These are phyloP conservation scores for Thalassarche chlororhynchos DNA, from an alignment of 2,113 vertebrate species.

Conservation along the genomic window DNA sequence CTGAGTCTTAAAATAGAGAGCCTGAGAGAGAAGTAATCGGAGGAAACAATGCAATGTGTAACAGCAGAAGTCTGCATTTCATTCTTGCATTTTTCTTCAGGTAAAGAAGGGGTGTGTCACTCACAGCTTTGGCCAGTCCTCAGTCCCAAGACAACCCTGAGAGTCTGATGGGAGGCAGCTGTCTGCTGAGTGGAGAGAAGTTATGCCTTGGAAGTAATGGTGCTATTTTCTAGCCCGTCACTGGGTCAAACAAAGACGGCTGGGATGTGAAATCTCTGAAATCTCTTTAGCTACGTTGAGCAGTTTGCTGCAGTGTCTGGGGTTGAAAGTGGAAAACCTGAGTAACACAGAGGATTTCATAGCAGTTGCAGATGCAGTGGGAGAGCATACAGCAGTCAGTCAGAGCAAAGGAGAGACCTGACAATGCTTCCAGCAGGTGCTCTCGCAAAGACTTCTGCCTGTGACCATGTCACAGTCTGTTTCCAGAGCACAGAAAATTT, in stretches of 20 bases:
- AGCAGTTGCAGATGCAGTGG: neutral
- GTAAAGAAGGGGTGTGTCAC: neutral
- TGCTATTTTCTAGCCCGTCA: neutral
- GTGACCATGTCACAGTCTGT: accelerated
- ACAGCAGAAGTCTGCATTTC: neutral
- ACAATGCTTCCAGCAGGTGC: neutral
- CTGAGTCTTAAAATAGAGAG: neutral
- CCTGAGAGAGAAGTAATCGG: neutral
- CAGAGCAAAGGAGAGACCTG: neutral
- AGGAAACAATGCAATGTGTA: neutral
- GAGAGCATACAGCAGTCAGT: neutral
- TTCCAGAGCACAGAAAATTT: neutral
- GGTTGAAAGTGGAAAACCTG: neutral
- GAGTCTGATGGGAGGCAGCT: neutral
- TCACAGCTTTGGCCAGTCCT: neutral
- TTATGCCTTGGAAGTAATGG: neutral
- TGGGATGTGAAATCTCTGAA: neutral
- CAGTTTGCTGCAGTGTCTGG: neutral
- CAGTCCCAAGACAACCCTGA: neutral
- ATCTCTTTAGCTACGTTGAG: neutral
- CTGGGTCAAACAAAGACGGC: neutral
- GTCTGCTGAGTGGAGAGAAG: neutral
- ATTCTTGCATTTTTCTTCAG: neutral
- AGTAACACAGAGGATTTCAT: neutral
- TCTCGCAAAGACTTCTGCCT: neutral